phyloP scores from a whole-genome alignment of 2,113 vertebrate genomes.

The Scomber colias region DNA sequence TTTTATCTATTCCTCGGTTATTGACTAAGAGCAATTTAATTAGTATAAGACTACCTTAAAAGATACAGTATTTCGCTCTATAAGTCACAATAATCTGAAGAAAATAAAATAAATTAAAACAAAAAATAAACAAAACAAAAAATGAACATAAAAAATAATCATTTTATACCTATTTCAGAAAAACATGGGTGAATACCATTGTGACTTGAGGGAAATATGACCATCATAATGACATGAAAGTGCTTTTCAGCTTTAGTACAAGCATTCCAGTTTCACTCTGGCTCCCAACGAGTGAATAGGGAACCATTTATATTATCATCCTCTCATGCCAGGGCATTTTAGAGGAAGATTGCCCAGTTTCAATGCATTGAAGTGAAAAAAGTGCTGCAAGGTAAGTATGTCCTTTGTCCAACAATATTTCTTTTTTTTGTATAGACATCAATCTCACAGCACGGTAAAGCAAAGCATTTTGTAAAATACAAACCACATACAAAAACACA shows the following conservation, averaged over 20 bases:
- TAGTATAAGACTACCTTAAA: background rate
- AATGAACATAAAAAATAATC: background rate
- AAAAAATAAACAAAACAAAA: background rate
- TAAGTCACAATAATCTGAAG: conserved; percentile 23
- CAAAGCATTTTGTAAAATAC: conserved; percentile 49
- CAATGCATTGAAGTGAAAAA: conserved; percentile 62
- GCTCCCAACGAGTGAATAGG: conserved; percentile 47
- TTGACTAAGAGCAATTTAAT: conserved; percentile 3
- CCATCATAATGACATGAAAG: conserved; percentile 73
- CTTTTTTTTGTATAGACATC: conserved; percentile 26
- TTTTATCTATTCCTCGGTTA: conserved; percentile 5
- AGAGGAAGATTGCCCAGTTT: conserved; percentile 56
- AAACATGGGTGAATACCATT: conserved; percentile 37
- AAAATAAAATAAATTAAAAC: background rate
- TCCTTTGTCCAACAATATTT: conserved; percentile 52
- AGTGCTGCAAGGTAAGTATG: conserved; percentile 59
- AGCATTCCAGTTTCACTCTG: conserved; percentile 38
- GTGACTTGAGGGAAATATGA: conserved; percentile 81
- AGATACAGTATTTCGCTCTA: background rate
- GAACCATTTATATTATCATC: conserved; percentile 51
- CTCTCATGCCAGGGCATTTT: conserved; percentile 48
- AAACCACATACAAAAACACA: conserved; percentile 57
- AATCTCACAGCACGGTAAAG: conserved; percentile 41
- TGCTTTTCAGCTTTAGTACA: conserved; percentile 56
- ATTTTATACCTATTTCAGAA: background rate